Evolutionary conservation across 2,797 vertebrate species (phyloP), one percentile per base, ranked within the genome.

Genomic region (Sebastolobus altivelis): DNA sequence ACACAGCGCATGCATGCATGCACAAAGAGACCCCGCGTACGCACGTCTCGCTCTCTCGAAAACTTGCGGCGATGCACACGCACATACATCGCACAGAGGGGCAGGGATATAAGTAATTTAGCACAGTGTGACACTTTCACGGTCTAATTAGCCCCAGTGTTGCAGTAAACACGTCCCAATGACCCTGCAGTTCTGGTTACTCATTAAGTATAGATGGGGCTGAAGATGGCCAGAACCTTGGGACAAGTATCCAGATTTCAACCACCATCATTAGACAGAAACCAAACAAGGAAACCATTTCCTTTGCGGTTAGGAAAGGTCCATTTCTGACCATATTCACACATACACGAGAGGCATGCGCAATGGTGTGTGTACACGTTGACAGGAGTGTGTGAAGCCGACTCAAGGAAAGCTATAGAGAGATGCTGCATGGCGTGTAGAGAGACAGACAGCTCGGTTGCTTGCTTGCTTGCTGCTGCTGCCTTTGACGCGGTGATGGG

Each of bases 51-150:
- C 63, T 68, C 76, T 60, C 60, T 38, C 56, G n/a, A 68, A 81
- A 82, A 81, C 8, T 20, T 75, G 65, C 1, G 40, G 62, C 16
- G 14, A 72, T 25, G 29, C 33, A 82, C 73, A 68, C 27, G n/a
- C 35, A 22, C 59, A 66, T 37, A 65, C 81, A 72, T 81, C 83
- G 66, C 85, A 83, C 79, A 78, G 35, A 80, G 67, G 74, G 79
- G 72, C 72, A 59, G 59, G 74, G 80, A 83, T 69, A 90, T 91
- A 90, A 94, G 93, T 92, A 91, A 94, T 94, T 94, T 80, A 94
- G 89, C 81, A 84, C 76, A 84, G 81, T 73, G 90, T 89, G 87
- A 94, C 92, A 95, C 94, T 94, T 95, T 94, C 90, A 93, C 89
- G 75, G 92, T 92, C 90, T 92, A 93, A 94, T 94, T 91, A 94